Evolutionary conservation across 1,140 invertebrate genomes (phyloP).

Genomic region (Pseudomyrmex concolor): DNA sequence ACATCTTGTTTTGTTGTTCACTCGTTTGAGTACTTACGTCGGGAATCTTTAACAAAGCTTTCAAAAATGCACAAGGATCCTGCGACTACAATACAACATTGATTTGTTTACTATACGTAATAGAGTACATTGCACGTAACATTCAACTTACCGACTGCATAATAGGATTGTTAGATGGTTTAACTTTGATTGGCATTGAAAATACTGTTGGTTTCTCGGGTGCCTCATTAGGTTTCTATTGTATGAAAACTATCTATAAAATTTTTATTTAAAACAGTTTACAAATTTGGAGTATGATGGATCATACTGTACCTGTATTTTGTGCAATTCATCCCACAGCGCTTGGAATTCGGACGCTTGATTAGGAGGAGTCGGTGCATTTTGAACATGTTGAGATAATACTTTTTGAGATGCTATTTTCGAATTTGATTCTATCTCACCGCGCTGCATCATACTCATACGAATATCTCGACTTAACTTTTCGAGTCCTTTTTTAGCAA

Average conservation of each 20-base stretch:
- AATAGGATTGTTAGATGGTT: conserved; percentile 22
- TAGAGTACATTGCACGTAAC: not conserved
- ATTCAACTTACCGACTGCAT: conserved; percentile 59
- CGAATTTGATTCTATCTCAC: not conserved
- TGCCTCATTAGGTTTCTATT: conserved; percentile 53
- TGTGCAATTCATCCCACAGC: conserved; percentile 82
- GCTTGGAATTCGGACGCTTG: conserved; percentile 78
- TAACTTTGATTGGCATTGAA: conserved; percentile 30
- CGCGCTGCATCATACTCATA: conserved; percentile 21
- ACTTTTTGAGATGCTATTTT: not conserved
- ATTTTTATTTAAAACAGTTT: not conserved
- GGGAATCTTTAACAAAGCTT: conserved; percentile 81
- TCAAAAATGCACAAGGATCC: conserved; percentile 82
- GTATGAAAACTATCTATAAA: not conserved
- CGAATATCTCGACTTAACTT: conserved; percentile 14
- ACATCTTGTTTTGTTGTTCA: conserved; percentile 16
- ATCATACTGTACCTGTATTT: conserved; percentile 68
- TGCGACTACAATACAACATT: conserved; percentile 69
- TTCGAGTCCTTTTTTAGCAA: conserved; percentile 40
- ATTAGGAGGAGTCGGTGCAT: conserved; percentile 2
- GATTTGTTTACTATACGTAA: not conserved
- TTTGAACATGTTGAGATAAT: not conserved
- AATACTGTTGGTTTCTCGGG: conserved; percentile 33
- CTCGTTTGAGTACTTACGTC: conserved; percentile 73
- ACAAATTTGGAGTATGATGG: not conserved